Evolutionary conservation across 2,888 invertebrate species (phyloP), one percentile per base, ranked within the genome.

Genomic region (Pinctada fucata): DNA sequence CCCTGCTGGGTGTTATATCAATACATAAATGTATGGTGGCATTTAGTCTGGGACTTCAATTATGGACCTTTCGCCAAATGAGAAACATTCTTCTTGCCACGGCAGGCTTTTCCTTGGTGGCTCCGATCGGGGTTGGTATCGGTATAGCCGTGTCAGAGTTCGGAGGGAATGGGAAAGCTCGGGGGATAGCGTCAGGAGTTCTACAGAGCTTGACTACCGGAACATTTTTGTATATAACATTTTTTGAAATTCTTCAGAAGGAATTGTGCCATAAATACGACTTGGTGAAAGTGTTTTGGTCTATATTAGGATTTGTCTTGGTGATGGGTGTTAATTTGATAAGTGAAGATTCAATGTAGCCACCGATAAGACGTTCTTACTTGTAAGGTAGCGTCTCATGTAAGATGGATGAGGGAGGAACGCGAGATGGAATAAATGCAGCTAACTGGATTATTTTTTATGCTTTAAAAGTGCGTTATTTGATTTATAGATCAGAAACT

Each of bases 11-110:
- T 6, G 94, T 94, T 2, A 93, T 94, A 31, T 84, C 92, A 58
- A 90, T 94, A 72, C 94, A 94, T 88, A 94, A 94, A 84, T 89
- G 92, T 45, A 91, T 94, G 45, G 93, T 94, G 76, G 94, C 94
- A 45, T 93, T 94, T 88, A 93, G 93, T 72, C 87, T 94, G 2
- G 94, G 94, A 2, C 88, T 94, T 45, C 93, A 92, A 80, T 86
- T 93, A 73, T 91, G 91, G 79, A 72, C 88, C 95, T 31, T 68
- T 13, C 69, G 65, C 4, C 48, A 65, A 48, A 51, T 65, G 3
- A 80, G 78, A 67, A 76, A 65, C 68, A 72, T 81, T 2, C 67
- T 79, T 52, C 45, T 76, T 3, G 79, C 75, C 72, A 51, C 83
- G 3, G 67, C 79, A 31, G 64, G 82, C 52, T 84, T 86, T 58